Evolutionary conservation across 2,888 invertebrate genomes (phyloP).

Genomic region (Aphrophora alni): DNA sequence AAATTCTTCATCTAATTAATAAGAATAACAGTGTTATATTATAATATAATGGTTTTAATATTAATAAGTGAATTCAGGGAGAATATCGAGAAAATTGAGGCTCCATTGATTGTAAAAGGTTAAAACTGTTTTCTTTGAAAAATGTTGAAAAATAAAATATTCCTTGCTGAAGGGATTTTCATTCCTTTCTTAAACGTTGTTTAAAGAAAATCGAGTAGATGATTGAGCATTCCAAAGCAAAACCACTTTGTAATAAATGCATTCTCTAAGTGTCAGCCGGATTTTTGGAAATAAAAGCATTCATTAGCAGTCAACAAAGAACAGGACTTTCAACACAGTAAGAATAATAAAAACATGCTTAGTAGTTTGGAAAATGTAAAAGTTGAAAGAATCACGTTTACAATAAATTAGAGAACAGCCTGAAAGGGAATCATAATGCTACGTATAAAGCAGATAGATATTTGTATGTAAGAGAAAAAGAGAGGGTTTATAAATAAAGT

Average conservation of each 20-base stretch:
- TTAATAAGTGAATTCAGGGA: not conserved
- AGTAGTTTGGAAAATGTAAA: not conserved
- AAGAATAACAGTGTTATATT: conserved; percentile 22
- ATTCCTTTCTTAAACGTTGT: not conserved
- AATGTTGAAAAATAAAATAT: not conserved
- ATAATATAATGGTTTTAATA: conserved; percentile 15
- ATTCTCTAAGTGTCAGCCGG: not conserved
- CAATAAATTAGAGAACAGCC: not conserved
- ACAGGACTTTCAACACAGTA: not conserved
- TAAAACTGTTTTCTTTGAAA: not conserved
- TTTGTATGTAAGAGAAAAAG: not conserved
- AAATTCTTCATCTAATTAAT: conserved; percentile 25
- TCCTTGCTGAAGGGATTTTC: conserved; percentile 2
- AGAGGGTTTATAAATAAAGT: not conserved
- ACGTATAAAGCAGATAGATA: not conserved
- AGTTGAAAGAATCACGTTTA: not conserved
- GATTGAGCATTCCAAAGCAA: not conserved
- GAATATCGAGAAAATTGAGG: not conserved
- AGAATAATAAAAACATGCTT: not conserved
- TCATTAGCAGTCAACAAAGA: not conserved
- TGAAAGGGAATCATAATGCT: not conserved
- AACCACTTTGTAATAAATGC: not conserved
- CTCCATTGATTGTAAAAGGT: not conserved
- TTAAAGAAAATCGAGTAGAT: not conserved
- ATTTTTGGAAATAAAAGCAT: not conserved